Evolutionary conservation across 2,797 vertebrate genomes (phyloP).

Genomic region (Onychomys leucogaster): DNA sequence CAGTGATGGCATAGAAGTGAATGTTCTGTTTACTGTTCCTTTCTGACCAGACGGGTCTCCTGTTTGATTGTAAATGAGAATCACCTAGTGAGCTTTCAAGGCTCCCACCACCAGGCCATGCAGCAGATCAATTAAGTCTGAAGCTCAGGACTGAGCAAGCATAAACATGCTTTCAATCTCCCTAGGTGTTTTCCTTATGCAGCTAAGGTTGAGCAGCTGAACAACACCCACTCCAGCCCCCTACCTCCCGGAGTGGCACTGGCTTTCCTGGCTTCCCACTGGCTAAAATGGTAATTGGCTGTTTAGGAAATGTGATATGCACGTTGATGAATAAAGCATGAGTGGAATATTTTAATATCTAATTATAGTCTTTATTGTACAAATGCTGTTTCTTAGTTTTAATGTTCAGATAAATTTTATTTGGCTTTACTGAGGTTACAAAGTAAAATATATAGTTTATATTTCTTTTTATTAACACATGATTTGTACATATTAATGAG

Average conservation of each 20-base stretch:
- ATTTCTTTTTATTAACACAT: background rate
- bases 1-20: background rate
- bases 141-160: background rate
- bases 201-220: background rate
- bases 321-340: constrained; percentile 42
- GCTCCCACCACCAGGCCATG: background rate
- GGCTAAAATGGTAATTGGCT: background rate
- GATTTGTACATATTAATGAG: background rate
- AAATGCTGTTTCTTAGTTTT: constrained; percentile 48
- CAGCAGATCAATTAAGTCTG: background rate
- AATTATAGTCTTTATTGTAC: background rate
- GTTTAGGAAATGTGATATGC: constrained; percentile 21
- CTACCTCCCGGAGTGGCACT: background rate
- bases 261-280: background rate
- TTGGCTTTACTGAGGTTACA: background rate
- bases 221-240: too few relatives aligned
- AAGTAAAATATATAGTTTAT: constrained; percentile 26
- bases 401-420: constrained; percentile 17
- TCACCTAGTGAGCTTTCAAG: background rate
- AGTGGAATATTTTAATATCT: background rate
- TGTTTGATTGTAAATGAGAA: background rate
- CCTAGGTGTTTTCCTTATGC: background rate
- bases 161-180: background rate
- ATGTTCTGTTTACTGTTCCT: background rate
- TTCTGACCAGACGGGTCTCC: background rate